Conservation (phyloP, 1,140 invertebrate species). For the Paralvinella palmiformis region DNA sequence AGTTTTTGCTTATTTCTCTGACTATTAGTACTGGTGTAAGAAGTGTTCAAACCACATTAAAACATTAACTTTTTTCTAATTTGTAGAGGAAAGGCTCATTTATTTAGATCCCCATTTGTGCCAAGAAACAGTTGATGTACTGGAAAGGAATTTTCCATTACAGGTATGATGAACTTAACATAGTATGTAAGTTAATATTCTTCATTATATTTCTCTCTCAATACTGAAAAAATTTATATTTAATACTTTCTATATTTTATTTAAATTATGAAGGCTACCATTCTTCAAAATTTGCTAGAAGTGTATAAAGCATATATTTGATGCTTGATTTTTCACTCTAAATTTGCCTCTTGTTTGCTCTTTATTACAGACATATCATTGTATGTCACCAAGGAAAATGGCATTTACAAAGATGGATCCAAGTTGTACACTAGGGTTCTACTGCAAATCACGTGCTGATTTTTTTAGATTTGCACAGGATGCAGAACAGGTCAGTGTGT, state of each 20-base stretch:
- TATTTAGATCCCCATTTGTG: slow-evolving; percentile 89
- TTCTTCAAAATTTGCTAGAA: background rate
- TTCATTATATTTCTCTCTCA: background rate
- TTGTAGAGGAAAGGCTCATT: slow-evolving; percentile 76
- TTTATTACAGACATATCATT: slow-evolving; percentile 67
- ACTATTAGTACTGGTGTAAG: too few relatives aligned
- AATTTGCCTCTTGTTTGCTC: slow-evolving; percentile 6
- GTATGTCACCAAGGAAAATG: slow-evolving; percentile 78
- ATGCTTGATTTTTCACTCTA: background rate
- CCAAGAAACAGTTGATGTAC: slow-evolving; percentile 74
- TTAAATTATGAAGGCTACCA: background rate
- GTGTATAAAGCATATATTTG: background rate
- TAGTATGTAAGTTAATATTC: background rate
- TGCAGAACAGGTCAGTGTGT: slow-evolving; percentile 10
- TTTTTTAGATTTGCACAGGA: slow-evolving; percentile 64
- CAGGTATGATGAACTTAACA: background rate
- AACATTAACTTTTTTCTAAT: slow-evolving; percentile 20
- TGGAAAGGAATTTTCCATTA: slow-evolving; percentile 20
- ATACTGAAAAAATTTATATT: background rate
- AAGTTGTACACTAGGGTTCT: slow-evolving; percentile 88
- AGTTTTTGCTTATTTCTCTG: too few relatives aligned
- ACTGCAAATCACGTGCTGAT: slow-evolving; percentile 65
- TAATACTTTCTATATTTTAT: background rate
- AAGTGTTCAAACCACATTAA: too few relatives aligned
- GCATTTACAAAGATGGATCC: slow-evolving; percentile 85